Base-by-base conservation (phyloP, 2,797 vertebrate genomes). In the Parotocinclus haroldoi region DNA sequence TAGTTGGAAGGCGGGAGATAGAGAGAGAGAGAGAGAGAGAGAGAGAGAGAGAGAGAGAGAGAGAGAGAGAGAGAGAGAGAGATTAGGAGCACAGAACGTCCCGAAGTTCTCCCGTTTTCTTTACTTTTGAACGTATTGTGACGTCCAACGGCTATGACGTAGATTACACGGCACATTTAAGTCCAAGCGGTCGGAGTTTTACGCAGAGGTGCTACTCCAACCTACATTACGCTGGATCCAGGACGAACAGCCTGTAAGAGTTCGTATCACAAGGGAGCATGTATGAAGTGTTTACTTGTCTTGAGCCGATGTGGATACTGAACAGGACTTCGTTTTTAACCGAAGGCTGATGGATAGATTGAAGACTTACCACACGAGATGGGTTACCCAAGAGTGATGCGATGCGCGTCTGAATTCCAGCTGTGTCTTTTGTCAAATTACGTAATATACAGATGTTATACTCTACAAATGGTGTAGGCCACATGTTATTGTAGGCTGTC, bases 71-170 rank as follows among this genome's bases (percentile, higher is more conserved):
- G n/a, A n/a, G n/a, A n/a, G n/a, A n/a, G 40, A 3, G 8, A 1
- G 8, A 3, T 42, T 11, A 42, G 40, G 4, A 42, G 9, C 40
- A 42, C 40, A 42, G 2, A 27, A 27, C 9, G 10, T 42, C 40
- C 40, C 10, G 8, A 42, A 42, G 40, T 42, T 42, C 3, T 9
- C 8, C 40, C 8, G 5, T 40, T 9, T 40, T 9, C 38, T 27
- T 27, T 27, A 27, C 27, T 42, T 42, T 42, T 42, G 40, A 8
- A 42, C 10, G 10, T 1, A 38, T 16, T 17, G 75, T 63, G 57
- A 66, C 51, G 72, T 69, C 61, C 68, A 75, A 48, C 56, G 51
- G 16, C 3, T 63, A 79, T 88, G 85, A 89, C 81, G 85, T 87
- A 53, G 48, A 39, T 49, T 52, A 53, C 17, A 16, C 64, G 55